Conservation (phyloP, 2,888 invertebrate species). For the Dascillus cervinus region DNA sequence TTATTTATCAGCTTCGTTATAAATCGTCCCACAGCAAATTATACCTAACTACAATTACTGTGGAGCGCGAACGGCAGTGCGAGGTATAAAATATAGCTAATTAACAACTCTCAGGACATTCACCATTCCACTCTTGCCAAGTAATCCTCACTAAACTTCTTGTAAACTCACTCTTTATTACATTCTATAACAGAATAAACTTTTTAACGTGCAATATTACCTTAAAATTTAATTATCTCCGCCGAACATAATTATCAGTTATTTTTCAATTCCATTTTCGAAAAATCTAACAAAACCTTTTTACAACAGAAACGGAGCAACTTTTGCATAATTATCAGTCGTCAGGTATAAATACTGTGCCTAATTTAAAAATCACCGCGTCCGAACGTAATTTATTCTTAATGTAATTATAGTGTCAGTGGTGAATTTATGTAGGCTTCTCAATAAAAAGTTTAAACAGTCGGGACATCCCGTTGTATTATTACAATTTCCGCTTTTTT, state of each 20-base stretch:
- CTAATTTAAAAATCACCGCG: too few relatives aligned
- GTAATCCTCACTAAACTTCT: constrained; percentile 25
- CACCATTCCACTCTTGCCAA: constrained; percentile 28
- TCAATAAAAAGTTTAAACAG: too few relatives aligned
- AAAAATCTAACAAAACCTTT: neutral
- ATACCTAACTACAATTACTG: constrained; percentile 25
- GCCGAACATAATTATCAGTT: neutral
- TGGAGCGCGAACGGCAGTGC: constrained; percentile 22
- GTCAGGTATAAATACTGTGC: too few relatives aligned
- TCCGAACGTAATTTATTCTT: too few relatives aligned
- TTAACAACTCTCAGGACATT: constrained; percentile 38
- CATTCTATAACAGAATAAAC: constrained; percentile 4
- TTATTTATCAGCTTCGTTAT: constrained; percentile 24
- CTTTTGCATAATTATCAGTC: too few relatives aligned
- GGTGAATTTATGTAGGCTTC: too few relatives aligned
- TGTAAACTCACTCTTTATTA: constrained; percentile 28
- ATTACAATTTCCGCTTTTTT: too few relatives aligned
- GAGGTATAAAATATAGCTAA: constrained; percentile 40
- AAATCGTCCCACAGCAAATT: constrained; percentile 28
- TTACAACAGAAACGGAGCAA: neutral
- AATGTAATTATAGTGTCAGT: too few relatives aligned
- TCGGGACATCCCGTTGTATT: too few relatives aligned
- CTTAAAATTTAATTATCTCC: neutral
- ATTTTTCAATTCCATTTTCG: neutral
- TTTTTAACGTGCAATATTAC: neutral